Evolutionary conservation across 2,113 vertebrate species (phyloP), one percentile per base, ranked within the genome.

Genomic region (Calidris pygmaea): DNA sequence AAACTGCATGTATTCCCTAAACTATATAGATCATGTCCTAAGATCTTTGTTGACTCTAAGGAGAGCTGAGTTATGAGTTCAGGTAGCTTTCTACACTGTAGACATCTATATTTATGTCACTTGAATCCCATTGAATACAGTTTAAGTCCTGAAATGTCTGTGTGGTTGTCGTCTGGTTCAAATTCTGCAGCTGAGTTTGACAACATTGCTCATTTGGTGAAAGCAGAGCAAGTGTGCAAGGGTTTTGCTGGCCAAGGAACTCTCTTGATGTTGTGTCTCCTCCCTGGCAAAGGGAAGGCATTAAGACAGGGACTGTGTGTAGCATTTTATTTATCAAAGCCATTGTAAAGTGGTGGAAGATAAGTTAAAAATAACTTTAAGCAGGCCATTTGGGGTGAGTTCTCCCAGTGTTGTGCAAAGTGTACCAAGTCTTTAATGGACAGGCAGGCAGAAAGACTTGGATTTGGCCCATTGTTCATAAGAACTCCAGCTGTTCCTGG

Each of bases 301-400:
- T 5, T 13, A 11, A 7, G n/a, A 43, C 6, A 9, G 7, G 19
- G 11, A 2, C 4, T 5, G 4, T 5, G 7, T 19, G 35, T 1
- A 52, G 10, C 9, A n/a, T 67, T 70, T 74, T 37, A 15, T 45
- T 70, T 71, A 22, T 14, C 34, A 45, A 60, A 77, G 17, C 1
- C 23, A 18, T 27, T 29, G 6, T 6, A 22, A 19, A 52, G 12
- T 15, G 22, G 6, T 10, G 41, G 47, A 53, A 86, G 27, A 16
- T 6, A 30, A 72, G 5, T 21, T 18, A 45, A 59, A 75, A 82
- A 48, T 68, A 22, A 8, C 32, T 78, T 74, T 34, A 22, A 13
- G 22, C 4, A 23, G 14, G 22, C 30, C 3, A 3, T 53, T 70
- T 87, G 37, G 20, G 26, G 30, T 47, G 71, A 68, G 34, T 59